Evolutionary conservation across 2,113 vertebrate species (phyloP), one percentile per base, ranked within the genome.

Genomic region (Mixornis gularis): DNA sequence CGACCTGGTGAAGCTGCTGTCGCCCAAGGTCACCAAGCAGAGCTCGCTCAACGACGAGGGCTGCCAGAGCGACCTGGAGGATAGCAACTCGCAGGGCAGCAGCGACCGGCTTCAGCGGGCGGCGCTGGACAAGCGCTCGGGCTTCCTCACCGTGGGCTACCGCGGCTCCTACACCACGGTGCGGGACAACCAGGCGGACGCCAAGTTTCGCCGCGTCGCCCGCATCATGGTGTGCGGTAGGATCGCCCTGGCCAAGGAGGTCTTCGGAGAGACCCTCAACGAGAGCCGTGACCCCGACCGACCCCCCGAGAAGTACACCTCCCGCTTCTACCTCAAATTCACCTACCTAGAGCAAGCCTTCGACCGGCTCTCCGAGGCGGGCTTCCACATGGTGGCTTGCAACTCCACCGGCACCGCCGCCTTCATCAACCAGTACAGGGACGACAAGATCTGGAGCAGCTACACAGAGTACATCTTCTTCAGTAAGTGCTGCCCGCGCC

Each of bases 301-400:
- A 4, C 98, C 98, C 6, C 98, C 98, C 1, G 98, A 98, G 95
- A 98, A 98, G 95, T 98, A 99, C 96, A 98, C 98, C 11, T 98
- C 98, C n/a, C 98, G 98, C 85, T 99, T 98, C 96, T 98, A 99
- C 97, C 97, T 99, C 97, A 99, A 98, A 90, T 98, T 98, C 96
- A 98, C 98, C 58, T 98, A 98, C 96, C 95, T 99, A 93, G 98
- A 99, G 86, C 98, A 98, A 96, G 98, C 98, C 6, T 99, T 99
- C 81, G 98, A 99, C 91, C 96, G 98, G 72, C 98, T 99, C 16
- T 98, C 98, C 9, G 98, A 98, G 94, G 98, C 92, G 96, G 98
- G 98, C 90, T 99, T 99, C 95, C 98, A 99, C 95, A 99, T 99
- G 99, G 98, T 99, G 97, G 98, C 98, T 69, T 99, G 99, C 95